These are phyloP conservation scores for Aythya baeri DNA, from an alignment of 2,113 vertebrate species.

Conservation along the genomic window DNA sequence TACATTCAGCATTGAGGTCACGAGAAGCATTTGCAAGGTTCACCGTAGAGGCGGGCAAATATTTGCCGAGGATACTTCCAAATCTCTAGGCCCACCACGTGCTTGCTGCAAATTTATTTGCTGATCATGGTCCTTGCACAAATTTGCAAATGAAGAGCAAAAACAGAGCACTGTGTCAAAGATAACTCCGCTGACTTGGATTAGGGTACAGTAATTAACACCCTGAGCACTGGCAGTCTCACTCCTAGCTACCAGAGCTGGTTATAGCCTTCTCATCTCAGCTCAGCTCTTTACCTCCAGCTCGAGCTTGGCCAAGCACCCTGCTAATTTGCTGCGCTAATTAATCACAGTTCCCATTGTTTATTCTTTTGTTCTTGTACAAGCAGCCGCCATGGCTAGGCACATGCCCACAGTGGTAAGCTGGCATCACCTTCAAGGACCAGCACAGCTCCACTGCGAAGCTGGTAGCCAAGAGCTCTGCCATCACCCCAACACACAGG, in stretches of 20 bases:
- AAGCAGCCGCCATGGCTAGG: background rate
- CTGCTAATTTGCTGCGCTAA: slow-evolving; percentile 30
- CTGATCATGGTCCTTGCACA: background rate
- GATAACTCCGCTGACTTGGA: background rate
- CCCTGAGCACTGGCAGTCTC: background rate
- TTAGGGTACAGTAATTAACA: background rate
- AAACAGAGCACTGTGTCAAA: background rate
- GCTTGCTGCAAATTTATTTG: slow-evolving; percentile 55
- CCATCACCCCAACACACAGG: accelerated
- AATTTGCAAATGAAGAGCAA: slow-evolving; percentile 43
- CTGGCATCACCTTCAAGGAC: background rate
- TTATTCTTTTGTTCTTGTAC: background rate
- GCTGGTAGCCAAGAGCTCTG: background rate
- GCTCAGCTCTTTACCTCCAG: background rate
- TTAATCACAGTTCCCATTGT: slow-evolving; percentile 53
- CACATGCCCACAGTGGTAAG: background rate
- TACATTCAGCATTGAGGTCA: background rate
- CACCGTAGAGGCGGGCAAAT: background rate
- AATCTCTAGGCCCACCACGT: background rate
- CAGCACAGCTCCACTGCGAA: background rate
- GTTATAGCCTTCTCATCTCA: background rate
- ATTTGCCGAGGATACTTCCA: slow-evolving; percentile 64
- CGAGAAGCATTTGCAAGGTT: background rate
- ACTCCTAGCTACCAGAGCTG: background rate
- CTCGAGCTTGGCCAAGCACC: background rate